Conservation (phyloP, 1,140 invertebrate genomes). For the Nomia melanderi region DNA sequence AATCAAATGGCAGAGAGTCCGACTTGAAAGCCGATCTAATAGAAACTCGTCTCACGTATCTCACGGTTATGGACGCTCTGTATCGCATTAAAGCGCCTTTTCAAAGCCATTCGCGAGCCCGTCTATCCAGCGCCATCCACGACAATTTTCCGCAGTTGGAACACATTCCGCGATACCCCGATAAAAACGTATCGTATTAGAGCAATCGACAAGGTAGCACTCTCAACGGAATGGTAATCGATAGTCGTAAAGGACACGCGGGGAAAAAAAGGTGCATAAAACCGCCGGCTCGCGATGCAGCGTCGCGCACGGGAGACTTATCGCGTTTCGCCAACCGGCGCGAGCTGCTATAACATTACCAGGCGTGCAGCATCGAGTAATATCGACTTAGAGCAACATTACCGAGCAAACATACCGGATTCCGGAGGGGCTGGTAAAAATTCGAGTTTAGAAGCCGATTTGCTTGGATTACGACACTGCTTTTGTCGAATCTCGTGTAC, state of each 20-base stretch:
- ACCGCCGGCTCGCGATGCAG: neutral
- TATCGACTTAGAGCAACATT: neutral
- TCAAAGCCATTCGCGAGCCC: neutral
- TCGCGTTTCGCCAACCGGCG: neutral
- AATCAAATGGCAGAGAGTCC: too few relatives aligned
- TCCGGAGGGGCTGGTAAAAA: neutral
- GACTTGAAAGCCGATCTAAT: too few relatives aligned
- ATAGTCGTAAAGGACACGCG: conserved; percentile 7
- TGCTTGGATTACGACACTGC: neutral
- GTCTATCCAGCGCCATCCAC: neutral
- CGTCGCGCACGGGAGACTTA: neutral
- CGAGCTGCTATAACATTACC: neutral
- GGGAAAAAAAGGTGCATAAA: conserved; percentile 13
- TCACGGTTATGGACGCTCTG: too few relatives aligned
- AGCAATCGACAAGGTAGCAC: conserved; percentile 7
- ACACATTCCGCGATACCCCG: neutral
- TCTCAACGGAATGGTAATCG: conserved; percentile 23
- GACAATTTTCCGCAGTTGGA: neutral
- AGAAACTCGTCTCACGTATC: too few relatives aligned
- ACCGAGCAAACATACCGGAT: neutral
- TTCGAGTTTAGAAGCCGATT: neutral
- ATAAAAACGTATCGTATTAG: conserved; percentile 12
- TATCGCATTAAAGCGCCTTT: too few relatives aligned
- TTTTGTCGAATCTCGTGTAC: neutral
- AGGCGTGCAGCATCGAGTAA: neutral